Percentiles rank a stretch among this genome's conserved stretches.
Evolutionary conservation across 1,140 invertebrate genomes (phyloP).

Genomic region (Drosophila repleta): DNA sequence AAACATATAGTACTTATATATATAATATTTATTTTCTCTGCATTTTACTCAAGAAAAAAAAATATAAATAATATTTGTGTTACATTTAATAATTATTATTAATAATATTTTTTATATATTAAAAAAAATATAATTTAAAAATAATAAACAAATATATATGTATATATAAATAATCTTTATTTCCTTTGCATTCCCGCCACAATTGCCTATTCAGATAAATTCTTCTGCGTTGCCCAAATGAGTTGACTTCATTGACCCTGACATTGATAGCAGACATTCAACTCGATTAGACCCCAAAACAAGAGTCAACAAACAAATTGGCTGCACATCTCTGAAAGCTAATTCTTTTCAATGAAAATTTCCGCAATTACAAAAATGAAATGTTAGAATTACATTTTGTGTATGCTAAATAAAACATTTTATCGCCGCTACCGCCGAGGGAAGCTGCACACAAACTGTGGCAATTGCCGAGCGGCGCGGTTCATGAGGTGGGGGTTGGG

Average conservation of each 20-base stretch:
- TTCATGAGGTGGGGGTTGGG: neutral
- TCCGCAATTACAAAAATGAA: constrained; percentile 77
- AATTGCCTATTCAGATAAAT: no score
- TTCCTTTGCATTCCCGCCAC: no score
- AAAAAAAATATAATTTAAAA: neutral
- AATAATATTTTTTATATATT: no score
- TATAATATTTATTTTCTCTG: no score
- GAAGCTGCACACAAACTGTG: constrained; percentile 21
- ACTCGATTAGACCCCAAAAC: constrained; percentile 26
- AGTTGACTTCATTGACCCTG: constrained; percentile 42
- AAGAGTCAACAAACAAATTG: constrained; percentile 18
- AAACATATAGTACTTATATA: no score
- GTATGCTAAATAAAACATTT: constrained; percentile 54
- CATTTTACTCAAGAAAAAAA: no score
- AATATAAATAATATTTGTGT: no score
- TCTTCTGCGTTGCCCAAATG: neutral
- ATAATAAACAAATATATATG: neutral
- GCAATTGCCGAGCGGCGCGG: constrained; percentile 7
- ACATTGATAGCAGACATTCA: constrained; percentile 73
- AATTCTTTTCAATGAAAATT: constrained; percentile 81
- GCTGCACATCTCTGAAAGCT: constrained; percentile 50
- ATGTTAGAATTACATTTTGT: constrained; percentile 68
- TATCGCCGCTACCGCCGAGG: constrained; percentile 25
- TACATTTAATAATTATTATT: no score
- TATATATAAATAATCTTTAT: neutral